Evolutionary conservation across 2,888 invertebrate genomes (phyloP), one percentile per base, ranked within the genome.

Genomic region (Acanthoscelides obtectus): DNA sequence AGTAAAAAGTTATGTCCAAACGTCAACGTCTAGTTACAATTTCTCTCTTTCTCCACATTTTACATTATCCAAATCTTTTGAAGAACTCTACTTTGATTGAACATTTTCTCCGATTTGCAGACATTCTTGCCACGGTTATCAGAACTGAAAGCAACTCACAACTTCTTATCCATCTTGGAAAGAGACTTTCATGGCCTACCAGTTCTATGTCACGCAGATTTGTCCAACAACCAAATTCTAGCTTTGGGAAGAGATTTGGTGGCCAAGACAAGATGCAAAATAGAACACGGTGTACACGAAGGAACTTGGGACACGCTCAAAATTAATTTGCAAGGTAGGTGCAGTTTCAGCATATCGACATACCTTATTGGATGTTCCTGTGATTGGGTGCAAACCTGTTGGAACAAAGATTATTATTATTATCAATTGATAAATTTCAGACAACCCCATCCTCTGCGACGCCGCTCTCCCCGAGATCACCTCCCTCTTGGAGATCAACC

Each of bases 141-240:
- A 83, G 91, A 92, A 79, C 84, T 95, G 71, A 89, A 92, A 76
- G 94, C 93, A 0, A 92, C 93, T 71, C 90, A 93, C 82, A 95
- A 95, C 83, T 90, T 91, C 76, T 87, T 95, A 69, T 92, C 91
- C 2, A 86, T 89, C 67, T 86, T 95, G 78, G 93, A 94, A 74
- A 90, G 91, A 80, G 95, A 95, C 83, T 94, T 95, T 84, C 93
- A 94, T 78, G 94, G 94, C 0, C 86, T 95, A 74, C 94, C 95
- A 0, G 91, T 92, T 1, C 87, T 95, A 8, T 95, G 95, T 81
- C 90, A 91, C 83, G 94, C 93, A 1, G 93, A 95, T 84, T 86
- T 95, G 67, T 93, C 93, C 2, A 89, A 91, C 80, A 95, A 95
- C 84, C 88, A 90, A 80, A 94, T 95, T 75, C 88, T 89, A 70